These are phyloP conservation scores for Macropis europaea DNA, from an alignment of 2,888 invertebrate genomes.

Conservation along the genomic window DNA sequence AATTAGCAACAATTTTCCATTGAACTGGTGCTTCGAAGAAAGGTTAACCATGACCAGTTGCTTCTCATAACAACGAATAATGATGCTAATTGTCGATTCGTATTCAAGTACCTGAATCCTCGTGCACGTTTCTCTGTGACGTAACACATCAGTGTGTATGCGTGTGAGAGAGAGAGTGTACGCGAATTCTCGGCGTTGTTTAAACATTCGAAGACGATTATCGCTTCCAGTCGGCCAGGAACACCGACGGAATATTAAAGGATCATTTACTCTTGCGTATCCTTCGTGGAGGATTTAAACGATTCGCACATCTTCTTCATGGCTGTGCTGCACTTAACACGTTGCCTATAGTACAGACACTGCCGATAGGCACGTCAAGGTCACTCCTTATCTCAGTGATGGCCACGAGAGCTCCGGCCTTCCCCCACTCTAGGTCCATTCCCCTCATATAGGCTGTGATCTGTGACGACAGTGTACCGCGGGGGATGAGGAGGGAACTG, in stretches of 20 bases:
- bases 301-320: not conserved
- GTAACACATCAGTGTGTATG: conserved; percentile 24
- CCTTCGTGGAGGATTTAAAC: conserved; percentile 12
- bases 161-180: too few species aligned
- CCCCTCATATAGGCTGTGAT: too few species aligned
- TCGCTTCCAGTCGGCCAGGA: conserved; percentile 11
- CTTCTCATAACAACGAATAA: conserved; percentile 1
- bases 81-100: conserved; percentile 29
- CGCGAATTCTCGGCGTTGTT: conserved; percentile 10
- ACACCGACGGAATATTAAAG: conserved; percentile 36
- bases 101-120: conserved; percentile 25
- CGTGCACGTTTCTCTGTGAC: conserved; percentile 19
- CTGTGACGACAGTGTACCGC: too few species aligned
- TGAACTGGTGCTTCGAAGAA: not conserved
- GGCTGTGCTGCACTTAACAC: not conserved
- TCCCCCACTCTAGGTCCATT: too few species aligned
- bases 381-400: too few species aligned
- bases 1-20: not conserved
- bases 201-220: conserved; percentile 40
- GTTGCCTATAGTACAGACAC: too few species aligned
- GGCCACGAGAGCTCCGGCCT: too few species aligned
- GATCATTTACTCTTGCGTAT: conserved; percentile 6
- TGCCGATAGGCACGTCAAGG: too few species aligned
- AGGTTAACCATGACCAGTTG: not conserved
- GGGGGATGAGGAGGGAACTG: too few species aligned